Conservation (phyloP, 2,113 vertebrate genomes). For the Leucoraja erinaceus region DNA sequence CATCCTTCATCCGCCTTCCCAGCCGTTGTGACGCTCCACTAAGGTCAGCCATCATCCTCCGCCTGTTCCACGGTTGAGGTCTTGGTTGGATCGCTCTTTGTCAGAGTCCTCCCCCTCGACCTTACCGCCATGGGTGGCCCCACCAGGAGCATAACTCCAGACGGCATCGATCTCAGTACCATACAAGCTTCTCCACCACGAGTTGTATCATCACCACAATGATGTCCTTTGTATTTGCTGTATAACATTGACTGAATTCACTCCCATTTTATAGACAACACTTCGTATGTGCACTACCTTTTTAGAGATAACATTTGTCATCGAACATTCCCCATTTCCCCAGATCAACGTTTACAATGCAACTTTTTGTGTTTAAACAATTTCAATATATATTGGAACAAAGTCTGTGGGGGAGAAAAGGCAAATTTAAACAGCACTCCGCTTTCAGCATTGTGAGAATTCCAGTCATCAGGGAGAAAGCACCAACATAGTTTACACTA, state of each 20-base stretch:
- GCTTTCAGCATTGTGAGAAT: background rate
- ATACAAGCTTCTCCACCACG: no score
- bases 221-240: background rate
- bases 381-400: background rate
- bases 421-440: background rate
- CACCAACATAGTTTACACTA: background rate
- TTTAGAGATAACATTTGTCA: background rate
- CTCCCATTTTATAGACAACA: no score
- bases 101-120: no score
- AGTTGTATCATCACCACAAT: no score
- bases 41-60: no score
- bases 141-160: no score
- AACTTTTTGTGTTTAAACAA: conserved; percentile 5
- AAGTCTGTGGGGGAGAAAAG: background rate
- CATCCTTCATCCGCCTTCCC: no score
- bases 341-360: background rate
- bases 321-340: background rate
- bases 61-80: no score
- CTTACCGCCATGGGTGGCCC: no score
- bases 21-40: no score
- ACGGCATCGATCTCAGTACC: no score
- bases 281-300: background rate
- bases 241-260: background rate
- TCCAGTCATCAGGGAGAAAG: background rate
- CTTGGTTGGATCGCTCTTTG: no score